Evolutionary conservation across 2,888 invertebrate species (phyloP), one percentile per base, ranked within the genome.

Genomic region (Anticlea derivata): DNA sequence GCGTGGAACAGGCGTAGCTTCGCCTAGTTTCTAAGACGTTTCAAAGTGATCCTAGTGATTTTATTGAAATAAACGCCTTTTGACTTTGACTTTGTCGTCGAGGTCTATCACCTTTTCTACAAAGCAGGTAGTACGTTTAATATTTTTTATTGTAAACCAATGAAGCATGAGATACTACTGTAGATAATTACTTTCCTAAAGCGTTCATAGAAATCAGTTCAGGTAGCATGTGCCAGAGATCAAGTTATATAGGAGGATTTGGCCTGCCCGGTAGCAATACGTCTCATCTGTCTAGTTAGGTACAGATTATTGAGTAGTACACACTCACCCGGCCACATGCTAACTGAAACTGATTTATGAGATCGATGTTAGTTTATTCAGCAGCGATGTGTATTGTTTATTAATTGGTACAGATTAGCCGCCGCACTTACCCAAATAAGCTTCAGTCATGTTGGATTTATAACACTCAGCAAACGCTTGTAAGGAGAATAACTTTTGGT

Each of bases 291-390:
- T 71, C 69, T 68, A 68, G 55, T 54, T 62, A 62, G 73, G 68
- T 68, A 63, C 66, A 75, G 85, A 82, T 87, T 86, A 87, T 86
- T 86, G 78, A 74, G 63, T 73, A 74, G 70, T 75, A 73, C 80
- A 77, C 83, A 81, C 77, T 71, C 75, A 61, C 63, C 53, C 50
- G 63, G 58, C 67, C 78, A 78, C 77, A 78, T 78, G 80, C 74
- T 74, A 79, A 81, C 82, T 82, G 80, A 83, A 85, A 78, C 83
- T 83, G 83, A 87, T 87, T 84, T 84, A 87, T 77, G 78, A 72
- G 74, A 64, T 66, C 71, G 70, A 69, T 75, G 80, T 80, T 73
- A 73, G 79, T 78, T 80, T 75, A 78, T 80, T 75, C 70, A 75
- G 65, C 69, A 66, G 66, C 61, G 65, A 61, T 61, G 66, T 66